Evolutionary conservation across 2,113 vertebrate genomes (phyloP).

Genomic region (Ceyx margarethae): DNA sequence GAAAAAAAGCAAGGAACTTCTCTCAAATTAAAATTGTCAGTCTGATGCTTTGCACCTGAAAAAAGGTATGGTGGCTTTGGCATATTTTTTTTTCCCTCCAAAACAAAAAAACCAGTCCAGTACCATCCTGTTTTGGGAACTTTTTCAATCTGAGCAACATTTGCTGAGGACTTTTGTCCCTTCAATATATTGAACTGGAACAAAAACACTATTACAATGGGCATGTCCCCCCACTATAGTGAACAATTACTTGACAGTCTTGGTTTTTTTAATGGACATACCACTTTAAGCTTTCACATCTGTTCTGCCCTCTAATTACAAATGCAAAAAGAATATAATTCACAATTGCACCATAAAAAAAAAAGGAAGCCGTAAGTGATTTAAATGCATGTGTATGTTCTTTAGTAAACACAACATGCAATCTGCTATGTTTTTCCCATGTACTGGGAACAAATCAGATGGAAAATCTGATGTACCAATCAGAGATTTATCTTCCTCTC

Average conservation of each 20-base stretch:
- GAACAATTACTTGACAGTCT: slow-evolving; percentile 34
- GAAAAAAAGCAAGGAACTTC: neutral
- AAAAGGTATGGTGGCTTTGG: neutral
- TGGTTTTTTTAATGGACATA: slow-evolving; percentile 56
- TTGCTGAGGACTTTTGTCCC: slow-evolving; percentile 5
- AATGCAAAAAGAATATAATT: slow-evolving; percentile 66
- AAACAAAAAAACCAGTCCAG: neutral
- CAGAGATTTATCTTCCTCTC: neutral
- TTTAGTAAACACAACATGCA: slow-evolving; percentile 46
- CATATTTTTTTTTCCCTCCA: neutral
- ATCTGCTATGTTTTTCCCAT: slow-evolving; percentile 62
- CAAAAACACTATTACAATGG: neutral
- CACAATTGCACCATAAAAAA: slow-evolving; percentile 66
- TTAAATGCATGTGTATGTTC: slow-evolving; percentile 64
- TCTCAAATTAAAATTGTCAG: neutral
- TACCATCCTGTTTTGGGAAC: neutral
- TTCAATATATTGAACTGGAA: neutral
- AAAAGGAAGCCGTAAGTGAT: slow-evolving; percentile 68
- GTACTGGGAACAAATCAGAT: slow-evolving; percentile 54
- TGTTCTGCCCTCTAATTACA: slow-evolving; percentile 63
- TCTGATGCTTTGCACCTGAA: neutral
- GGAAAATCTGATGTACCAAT: slow-evolving; percentile 34
- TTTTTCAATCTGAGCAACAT: neutral
- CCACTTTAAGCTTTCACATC: slow-evolving; percentile 59
- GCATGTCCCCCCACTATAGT: neutral